A percentile compares a stretch with the other conserved stretches of the same genome.
These are phyloP conservation scores for Itoplectis maculator DNA, from an alignment of 2,888 invertebrate species.

Conservation along the genomic window DNA sequence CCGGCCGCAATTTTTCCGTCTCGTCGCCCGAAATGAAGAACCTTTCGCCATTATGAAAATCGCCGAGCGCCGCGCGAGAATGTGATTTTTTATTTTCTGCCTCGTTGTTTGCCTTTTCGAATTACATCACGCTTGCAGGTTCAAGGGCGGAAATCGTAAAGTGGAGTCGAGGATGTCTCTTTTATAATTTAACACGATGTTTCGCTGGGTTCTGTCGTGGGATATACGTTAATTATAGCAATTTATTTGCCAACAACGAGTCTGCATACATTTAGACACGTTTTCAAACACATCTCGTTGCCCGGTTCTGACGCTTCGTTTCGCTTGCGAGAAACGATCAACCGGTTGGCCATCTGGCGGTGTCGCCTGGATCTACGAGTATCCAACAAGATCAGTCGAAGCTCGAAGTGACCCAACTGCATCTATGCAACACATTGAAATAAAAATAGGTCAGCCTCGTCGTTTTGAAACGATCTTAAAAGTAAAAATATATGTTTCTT, in stretches of 20 bases:
- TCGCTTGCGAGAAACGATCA: neutral
- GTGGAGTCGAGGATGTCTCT: no score
- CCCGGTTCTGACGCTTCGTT: neutral
- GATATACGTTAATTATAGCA: no score
- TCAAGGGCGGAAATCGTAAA: neutral
- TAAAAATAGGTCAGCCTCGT: no score
- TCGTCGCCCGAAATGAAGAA: neutral
- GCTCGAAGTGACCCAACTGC: no score
- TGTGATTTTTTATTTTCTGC: neutral
- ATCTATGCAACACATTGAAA: no score
- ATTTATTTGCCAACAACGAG: no score
- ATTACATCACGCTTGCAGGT: neutral
- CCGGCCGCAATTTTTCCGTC: conserved; percentile 9
- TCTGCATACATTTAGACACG: neutral
- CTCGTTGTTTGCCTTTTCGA: neutral
- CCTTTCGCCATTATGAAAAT: neutral
- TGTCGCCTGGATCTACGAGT: neutral
- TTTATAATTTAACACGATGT: no score
- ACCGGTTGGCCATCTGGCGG: neutral
- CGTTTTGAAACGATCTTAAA: no score
- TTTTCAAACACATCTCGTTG: neutral
- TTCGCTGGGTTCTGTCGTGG: no score
- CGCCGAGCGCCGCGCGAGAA: neutral
- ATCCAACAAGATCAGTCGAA: no score
- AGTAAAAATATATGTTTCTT: neutral